Conservation (phyloP, 2,888 invertebrate species). For the Gymnocheta viridis region DNA sequence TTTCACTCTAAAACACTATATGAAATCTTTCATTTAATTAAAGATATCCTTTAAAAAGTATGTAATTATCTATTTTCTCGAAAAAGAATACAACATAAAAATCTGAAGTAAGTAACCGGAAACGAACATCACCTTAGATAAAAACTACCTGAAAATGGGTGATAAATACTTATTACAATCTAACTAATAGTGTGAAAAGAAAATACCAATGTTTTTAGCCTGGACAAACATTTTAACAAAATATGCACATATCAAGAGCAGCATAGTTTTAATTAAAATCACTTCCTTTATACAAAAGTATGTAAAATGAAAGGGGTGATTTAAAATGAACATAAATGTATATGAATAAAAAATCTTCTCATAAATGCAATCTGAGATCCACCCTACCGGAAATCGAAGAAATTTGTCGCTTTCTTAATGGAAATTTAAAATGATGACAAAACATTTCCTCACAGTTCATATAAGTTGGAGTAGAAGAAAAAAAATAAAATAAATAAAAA, state of each 20-base stretch:
- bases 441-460: conserved; percentile 21
- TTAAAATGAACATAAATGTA: not conserved
- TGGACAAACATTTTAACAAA: not conserved
- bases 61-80: not conserved
- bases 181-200: not conserved
- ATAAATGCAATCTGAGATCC: conserved; percentile 10
- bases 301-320: not conserved
- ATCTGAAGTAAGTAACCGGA: conserved; percentile 27
- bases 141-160: conserved; percentile 8
- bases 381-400: conserved; percentile 53
- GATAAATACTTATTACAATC: not conserved
- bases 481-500: no score
- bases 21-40: no score
- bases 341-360: not conserved
- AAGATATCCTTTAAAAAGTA: not conserved
- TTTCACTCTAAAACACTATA: no score
- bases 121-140: conserved; percentile 12
- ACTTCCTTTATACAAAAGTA: conserved; percentile 40
- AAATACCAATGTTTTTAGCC: not conserved
- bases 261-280: conserved; percentile 34
- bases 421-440: conserved; percentile 21
- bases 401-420: conserved; percentile 41
- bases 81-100: not conserved
- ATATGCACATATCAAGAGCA: conserved; percentile 38
- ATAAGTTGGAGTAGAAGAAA: conserved; percentile 3